A percentile compares a stretch with the other conserved stretches of the same genome.
These are phyloP conservation scores for Pluvialis apricaria DNA, from an alignment of 2,113 vertebrate species.

Conservation along the genomic window DNA sequence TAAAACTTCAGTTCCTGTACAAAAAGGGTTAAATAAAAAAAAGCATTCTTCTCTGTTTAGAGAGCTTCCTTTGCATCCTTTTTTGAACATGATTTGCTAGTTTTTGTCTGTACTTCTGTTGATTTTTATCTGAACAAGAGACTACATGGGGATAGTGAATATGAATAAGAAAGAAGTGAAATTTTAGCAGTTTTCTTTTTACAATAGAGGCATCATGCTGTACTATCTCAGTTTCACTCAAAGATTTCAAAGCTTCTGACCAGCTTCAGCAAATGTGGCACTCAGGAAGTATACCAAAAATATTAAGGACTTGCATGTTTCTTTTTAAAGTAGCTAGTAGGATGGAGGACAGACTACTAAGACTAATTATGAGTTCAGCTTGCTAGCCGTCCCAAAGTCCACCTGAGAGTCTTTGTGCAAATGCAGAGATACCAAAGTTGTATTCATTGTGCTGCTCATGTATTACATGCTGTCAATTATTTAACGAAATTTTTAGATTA, in stretches of 20 bases:
- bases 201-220: neutral
- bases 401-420: accelerated
- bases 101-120: neutral
- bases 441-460: neutral
- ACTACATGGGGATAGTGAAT: neutral
- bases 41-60: neutral
- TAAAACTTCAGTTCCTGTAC: neutral
- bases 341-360: neutral
- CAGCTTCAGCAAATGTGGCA: neutral
- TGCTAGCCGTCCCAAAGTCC: neutral
- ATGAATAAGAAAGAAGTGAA: neutral
- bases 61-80: neutral
- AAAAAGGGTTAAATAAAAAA: neutral
- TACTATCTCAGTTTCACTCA: neutral
- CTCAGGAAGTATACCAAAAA: neutral
- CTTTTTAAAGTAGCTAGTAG: neutral
- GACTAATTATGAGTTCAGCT: neutral
- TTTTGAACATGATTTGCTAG: neutral
- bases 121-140: neutral
- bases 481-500: neutral
- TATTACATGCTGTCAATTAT: neutral
- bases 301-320: neutral
- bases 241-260: neutral
- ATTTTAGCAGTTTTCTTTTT: neutral
- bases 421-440: neutral